These are phyloP conservation scores for Ophioninae sp. DNA, from an alignment of 2,888 invertebrate species.

Conservation along the genomic window DNA sequence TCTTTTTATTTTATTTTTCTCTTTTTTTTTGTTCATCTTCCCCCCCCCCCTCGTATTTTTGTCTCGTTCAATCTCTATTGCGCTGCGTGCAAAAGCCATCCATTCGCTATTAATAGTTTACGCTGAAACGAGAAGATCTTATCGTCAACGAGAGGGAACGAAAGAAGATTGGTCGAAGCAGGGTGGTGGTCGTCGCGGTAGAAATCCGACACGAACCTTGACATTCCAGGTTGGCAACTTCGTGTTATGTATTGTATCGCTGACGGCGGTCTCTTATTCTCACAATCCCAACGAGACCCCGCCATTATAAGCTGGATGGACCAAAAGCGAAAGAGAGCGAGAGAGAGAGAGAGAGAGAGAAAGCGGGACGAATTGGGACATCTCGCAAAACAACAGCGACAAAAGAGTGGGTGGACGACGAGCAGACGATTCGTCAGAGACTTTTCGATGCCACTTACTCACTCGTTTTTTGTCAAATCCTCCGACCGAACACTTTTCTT, in stretches of 20 bases:
- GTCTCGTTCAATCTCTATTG: conserved; percentile 23
- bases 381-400: conserved; percentile 13
- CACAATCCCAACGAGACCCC: conserved; percentile 39
- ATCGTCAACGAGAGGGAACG: conserved; percentile 65
- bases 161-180: conserved; percentile 57
- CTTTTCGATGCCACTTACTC: conserved; percentile 12
- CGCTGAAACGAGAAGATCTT: conserved; percentile 64
- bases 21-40: conserved; percentile 1
- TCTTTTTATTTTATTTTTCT: not conserved
- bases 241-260: conserved; percentile 37
- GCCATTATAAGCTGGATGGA: conserved; percentile 36
- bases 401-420: conserved; percentile 43
- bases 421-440: conserved; percentile 22
- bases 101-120: conserved; percentile 68
- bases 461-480: not conserved
- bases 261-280: conserved; percentile 47
- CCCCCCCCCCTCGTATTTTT: not conserved
- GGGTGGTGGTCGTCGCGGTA: conserved; percentile 57
- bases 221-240: conserved; percentile 63
- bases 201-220: conserved; percentile 63
- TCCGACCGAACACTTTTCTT: not conserved
- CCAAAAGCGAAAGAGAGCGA: conserved; percentile 28
- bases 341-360: conserved; percentile 19
- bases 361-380: conserved; percentile 50
- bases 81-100: conserved; percentile 58